Evolutionary conservation across 2,113 vertebrate genomes (phyloP).

Genomic region (Chaetodon auriga): DNA sequence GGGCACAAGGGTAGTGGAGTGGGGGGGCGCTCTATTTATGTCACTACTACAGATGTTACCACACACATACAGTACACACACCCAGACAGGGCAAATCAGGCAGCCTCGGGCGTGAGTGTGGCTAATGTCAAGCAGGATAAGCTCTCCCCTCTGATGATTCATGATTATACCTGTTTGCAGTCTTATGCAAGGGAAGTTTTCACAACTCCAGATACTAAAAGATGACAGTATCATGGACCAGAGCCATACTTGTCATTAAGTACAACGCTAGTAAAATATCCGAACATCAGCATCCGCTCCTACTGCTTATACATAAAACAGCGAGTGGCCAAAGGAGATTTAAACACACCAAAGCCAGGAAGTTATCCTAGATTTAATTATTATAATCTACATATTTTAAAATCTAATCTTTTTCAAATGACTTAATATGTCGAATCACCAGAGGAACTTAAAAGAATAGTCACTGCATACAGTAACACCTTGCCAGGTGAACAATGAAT

Average conservation of each 20-base stretch:
- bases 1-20: neutral
- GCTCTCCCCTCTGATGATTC: conserved; percentile 60
- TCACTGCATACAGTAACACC: neutral
- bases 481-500: neutral
- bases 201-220: conserved; percentile 59
- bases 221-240: conserved; percentile 51
- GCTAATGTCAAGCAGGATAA: conserved; percentile 48
- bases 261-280: conserved; percentile 27
- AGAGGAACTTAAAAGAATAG: neutral
- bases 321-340: neutral
- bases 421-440: neutral
- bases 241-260: conserved; percentile 51
- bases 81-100: conserved; percentile 29
- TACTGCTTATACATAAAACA: neutral
- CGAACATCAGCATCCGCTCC: conserved; percentile 19
- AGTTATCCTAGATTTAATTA: neutral
- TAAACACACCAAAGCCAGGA: neutral
- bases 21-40: conserved; percentile 30
- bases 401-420: neutral
- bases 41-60: conserved; percentile 43
- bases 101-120: conserved; percentile 26
- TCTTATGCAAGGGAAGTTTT: conserved; percentile 67
- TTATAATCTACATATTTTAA: neutral
- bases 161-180: conserved; percentile 58
- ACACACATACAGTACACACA: conserved; percentile 30